Conservation (phyloP, 2,113 vertebrate genomes). For the Callocephalon fimbriatum region DNA sequence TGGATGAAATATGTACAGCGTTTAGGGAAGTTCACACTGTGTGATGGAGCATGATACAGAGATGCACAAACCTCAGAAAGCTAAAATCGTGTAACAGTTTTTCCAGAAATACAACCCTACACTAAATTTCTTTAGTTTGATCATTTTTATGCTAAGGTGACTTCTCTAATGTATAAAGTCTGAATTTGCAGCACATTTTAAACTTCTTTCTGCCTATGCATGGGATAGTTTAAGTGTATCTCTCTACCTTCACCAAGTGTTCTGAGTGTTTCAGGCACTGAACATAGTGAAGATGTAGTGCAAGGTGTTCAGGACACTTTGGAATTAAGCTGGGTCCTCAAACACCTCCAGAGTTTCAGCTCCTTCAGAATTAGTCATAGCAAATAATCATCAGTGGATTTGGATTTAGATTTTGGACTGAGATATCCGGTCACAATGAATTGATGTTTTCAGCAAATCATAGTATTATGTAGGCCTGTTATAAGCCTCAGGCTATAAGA, state of each 20-base stretch:
- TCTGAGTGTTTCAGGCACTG: not conserved
- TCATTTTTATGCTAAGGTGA: not conserved
- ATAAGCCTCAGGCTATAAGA: not conserved
- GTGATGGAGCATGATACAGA: not conserved
- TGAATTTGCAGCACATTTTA: not conserved
- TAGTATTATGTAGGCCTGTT: not conserved
- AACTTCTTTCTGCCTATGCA: not conserved
- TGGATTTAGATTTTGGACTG: not conserved
- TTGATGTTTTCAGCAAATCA: not conserved
- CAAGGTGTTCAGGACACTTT: not conserved
- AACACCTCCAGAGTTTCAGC: not conserved
- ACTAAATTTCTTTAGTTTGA: not conserved
- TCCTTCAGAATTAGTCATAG: not conserved
- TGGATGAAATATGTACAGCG: rapidly evolving
- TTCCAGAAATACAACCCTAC: not conserved
- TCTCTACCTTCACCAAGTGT: not conserved
- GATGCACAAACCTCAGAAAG: not conserved
- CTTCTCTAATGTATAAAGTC: not conserved
- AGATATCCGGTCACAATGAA: not conserved
- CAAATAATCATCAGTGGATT: not conserved
- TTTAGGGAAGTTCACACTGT: not conserved
- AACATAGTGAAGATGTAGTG: rapidly evolving
- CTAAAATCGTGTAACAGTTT: not conserved
- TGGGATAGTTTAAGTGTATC: not conserved
- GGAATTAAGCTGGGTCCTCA: not conserved